Evolutionary conservation across 2,888 invertebrate species (phyloP), one percentile per base, ranked within the genome.

Genomic region (Panopea generosa): DNA sequence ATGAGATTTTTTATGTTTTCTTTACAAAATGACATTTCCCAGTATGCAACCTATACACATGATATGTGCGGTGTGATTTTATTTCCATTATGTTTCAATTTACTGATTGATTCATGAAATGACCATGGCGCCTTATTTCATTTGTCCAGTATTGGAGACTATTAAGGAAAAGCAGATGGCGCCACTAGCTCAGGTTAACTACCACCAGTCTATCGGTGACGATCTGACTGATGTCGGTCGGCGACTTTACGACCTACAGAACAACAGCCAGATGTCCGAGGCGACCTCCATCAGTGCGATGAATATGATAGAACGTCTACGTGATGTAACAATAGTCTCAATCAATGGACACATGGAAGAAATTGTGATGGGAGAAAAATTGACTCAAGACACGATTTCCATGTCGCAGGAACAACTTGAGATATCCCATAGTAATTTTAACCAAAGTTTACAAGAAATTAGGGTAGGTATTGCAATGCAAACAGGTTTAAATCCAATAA

Each of bases 81-180:
- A n/a, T n/a, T n/a, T n/a, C n/a, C n/a, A n/a, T n/a, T n/a, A n/a
- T n/a, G n/a, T n/a, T n/a, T n/a, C n/a, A n/a, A n/a, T n/a, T n/a
- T n/a, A n/a, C n/a, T n/a, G n/a, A n/a, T n/a, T n/a, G n/a, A n/a
- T n/a, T n/a, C n/a, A n/a, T n/a, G n/a, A n/a, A n/a, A n/a, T n/a
- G n/a, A n/a, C 33, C 33, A 33, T 11, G 4, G 33, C 4, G 4
- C 6, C 4, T 56, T 14, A 24, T 50, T 40, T n/a, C n/a, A n/a
- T 43, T 69, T 29, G 75, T 84, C n/a, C 78, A 90, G 90, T 83
- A n/a, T 70, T 88, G 56, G 76, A 76, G 45, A 93, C 60, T 52
- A 83, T 96, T 62, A 94, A 94, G 56, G 87, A 90, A 0, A 90
- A 96, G 0, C 94, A 95, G 82, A 93, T 94, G 24, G 29, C 72